phyloP scores from a whole-genome alignment of 2,113 vertebrate species.

The Hypanus sabinus region DNA sequence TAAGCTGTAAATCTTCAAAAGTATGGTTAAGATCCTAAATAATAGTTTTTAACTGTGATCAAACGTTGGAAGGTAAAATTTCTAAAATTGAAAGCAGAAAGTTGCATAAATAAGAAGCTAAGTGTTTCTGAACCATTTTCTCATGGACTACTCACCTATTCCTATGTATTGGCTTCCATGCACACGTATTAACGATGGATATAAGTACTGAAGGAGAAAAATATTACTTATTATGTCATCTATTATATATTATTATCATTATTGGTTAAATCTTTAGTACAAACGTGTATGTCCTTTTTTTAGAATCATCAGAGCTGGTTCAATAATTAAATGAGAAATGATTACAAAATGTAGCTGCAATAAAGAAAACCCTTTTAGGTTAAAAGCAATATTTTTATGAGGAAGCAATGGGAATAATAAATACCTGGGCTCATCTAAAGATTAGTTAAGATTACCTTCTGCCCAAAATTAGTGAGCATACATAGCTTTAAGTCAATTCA shows the following conservation, averaged over 20 bases:
- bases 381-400: background rate
- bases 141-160: background rate
- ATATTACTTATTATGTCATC: background rate
- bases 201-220: background rate
- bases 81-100: background rate
- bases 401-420: background rate
- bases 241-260: background rate
- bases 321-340: background rate
- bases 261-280: background rate
- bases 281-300: background rate
- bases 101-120: background rate
- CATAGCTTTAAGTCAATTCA: background rate
- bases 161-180: background rate
- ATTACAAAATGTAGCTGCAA: background rate
- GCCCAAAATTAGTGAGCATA: background rate
- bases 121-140: background rate
- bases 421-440: background rate
- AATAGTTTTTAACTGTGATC: background rate
- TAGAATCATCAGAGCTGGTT: background rate
- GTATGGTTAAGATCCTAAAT: background rate
- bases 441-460: background rate
- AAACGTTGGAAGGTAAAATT: background rate
- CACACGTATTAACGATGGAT: background rate
- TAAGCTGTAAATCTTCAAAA: background rate
- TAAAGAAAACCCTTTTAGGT: background rate